phyloP scores from a whole-genome alignment of 2,113 vertebrate genomes.

The Onychostoma macrolepis region DNA sequence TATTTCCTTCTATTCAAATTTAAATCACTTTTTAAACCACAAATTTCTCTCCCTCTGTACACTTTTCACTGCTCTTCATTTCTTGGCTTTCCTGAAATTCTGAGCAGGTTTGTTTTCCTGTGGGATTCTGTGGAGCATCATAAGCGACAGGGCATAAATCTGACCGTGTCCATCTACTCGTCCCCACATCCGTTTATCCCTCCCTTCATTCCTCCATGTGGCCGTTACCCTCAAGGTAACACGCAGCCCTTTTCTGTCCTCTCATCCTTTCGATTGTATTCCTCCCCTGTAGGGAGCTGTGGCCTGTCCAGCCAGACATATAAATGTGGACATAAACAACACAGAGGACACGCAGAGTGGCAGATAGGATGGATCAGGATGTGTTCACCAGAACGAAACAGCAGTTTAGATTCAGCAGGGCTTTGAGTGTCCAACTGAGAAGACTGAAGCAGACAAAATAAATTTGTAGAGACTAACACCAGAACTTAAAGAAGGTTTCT shows the following conservation, averaged over 20 bases:
- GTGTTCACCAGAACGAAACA: neutral
- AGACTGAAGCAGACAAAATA: neutral
- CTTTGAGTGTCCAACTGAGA: neutral
- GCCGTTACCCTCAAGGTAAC: neutral
- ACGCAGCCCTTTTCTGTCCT: neutral
- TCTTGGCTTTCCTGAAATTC: neutral
- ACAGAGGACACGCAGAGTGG: neutral
- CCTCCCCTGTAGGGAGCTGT: slow-evolving; percentile 6
- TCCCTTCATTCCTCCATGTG: neutral
- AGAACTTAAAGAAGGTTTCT: neutral
- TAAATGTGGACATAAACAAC: slow-evolving; percentile 17
- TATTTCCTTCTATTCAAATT: neutral
- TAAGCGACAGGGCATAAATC: neutral
- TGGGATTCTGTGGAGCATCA: slow-evolving; percentile 5
- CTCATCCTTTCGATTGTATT: neutral
- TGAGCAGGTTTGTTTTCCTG: neutral
- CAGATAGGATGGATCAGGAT: neutral
- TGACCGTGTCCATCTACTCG: neutral
- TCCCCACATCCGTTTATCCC: neutral
- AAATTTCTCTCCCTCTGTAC: neutral
- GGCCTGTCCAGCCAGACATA: neutral
- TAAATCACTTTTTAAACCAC: neutral
- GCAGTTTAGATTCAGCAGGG: neutral
- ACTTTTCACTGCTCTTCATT: neutral
- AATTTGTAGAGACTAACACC: neutral